These are phyloP conservation scores for Pseudopodoces humilis DNA, from an alignment of 2,113 vertebrate species.

Conservation along the genomic window DNA sequence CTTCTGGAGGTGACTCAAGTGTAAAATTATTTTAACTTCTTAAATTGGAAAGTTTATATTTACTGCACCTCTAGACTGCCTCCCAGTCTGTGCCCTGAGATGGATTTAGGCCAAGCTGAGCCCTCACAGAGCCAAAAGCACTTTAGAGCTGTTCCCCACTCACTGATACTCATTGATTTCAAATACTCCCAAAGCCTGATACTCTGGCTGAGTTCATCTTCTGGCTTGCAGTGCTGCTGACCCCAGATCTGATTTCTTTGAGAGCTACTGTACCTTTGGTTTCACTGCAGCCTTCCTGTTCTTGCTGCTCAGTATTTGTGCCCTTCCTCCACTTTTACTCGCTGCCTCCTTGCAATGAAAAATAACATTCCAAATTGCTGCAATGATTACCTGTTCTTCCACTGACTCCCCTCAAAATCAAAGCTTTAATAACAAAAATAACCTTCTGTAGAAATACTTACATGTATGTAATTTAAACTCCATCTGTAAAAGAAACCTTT, in stretches of 20 bases:
- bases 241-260: background rate
- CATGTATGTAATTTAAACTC: background rate
- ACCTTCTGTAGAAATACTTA: background rate
- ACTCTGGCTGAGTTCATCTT: slow-evolving; percentile 14
- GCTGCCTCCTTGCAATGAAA: background rate
- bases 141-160: background rate
- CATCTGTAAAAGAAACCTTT: background rate
- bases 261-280: background rate
- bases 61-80: slow-evolving; percentile 20
- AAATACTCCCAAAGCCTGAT: background rate
- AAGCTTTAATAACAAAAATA: background rate
- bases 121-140: background rate
- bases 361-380: background rate
- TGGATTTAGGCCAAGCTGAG: background rate
- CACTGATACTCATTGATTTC: background rate
- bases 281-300: background rate
- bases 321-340: background rate
- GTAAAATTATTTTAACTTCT: slow-evolving; percentile 49
- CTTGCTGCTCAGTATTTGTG: background rate
- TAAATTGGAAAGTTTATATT: slow-evolving; percentile 1
- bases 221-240: background rate
- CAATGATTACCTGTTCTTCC: background rate
- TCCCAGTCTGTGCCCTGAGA: background rate
- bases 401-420: background rate
- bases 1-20: slow-evolving; percentile 30